Conservation (phyloP, 2,113 vertebrate species). For the Oncorhynchus tshawytscha region DNA sequence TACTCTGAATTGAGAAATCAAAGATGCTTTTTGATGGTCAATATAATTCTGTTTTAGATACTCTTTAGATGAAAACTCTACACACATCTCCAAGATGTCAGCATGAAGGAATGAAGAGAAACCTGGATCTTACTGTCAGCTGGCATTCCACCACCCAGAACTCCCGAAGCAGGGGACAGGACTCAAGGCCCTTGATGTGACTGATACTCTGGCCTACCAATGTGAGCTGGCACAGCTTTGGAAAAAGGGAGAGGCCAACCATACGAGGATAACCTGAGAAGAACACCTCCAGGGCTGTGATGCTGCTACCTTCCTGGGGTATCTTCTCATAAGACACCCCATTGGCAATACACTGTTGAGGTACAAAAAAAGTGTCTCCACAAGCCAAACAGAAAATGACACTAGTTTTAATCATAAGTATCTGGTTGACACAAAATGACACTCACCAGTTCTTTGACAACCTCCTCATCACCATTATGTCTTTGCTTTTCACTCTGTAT, state of each 20-base stretch:
- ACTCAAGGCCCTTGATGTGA: conserved; percentile 75
- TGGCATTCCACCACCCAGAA: conserved; percentile 82
- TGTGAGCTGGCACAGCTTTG: conserved; percentile 71
- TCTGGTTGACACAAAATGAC: neutral
- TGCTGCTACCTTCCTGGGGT: conserved; percentile 64
- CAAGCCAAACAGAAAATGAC: too few species aligned
- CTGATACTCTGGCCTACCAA: conserved; percentile 76
- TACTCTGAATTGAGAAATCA: too few species aligned
- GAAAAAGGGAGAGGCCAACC: conserved; percentile 79
- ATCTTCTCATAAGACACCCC: conserved; percentile 76
- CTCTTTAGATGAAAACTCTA: too few species aligned
- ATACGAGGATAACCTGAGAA: conserved; percentile 80
- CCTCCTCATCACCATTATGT: conserved; percentile 66
- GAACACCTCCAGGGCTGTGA: conserved; percentile 79
- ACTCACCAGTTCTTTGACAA: conserved; percentile 81
- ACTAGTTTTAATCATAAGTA: too few species aligned
- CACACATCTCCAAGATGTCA: too few species aligned
- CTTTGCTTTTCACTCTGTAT: conserved; percentile 66
- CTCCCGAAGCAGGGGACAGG: conserved; percentile 73
- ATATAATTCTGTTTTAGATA: too few species aligned
- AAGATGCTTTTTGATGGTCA: too few species aligned
- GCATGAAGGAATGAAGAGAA: too few species aligned
- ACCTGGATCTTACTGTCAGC: conserved; percentile 66
- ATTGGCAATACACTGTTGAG: conserved; percentile 77
- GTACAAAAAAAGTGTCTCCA: neutral